These are phyloP conservation scores for Diorhabda carinulata DNA, from an alignment of 1,140 invertebrate species.

Conservation along the genomic window DNA sequence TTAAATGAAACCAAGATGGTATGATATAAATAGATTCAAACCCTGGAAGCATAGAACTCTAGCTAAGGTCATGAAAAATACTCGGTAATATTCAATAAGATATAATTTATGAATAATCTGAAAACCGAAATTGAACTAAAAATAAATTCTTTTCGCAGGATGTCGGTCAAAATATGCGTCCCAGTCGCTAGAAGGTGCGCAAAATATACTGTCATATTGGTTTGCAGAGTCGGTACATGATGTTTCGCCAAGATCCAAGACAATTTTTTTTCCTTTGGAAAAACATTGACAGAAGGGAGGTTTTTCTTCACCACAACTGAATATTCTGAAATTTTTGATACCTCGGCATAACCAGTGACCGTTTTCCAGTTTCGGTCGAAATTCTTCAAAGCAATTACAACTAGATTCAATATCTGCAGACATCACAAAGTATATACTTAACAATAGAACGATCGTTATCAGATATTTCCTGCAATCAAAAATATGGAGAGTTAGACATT, in stretches of 20 bases:
- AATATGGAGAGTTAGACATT: neutral
- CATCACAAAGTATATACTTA: neutral
- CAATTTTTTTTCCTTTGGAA: conserved; percentile 20
- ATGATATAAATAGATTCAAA: too few relatives aligned
- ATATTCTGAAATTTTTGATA: conserved; percentile 24
- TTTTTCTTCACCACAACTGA: conserved; percentile 27
- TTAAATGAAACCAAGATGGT: too few relatives aligned
- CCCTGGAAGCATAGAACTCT: too few relatives aligned
- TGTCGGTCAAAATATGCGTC: conserved; percentile 20
- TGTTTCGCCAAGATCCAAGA: conserved; percentile 27
- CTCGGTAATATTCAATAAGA: too few relatives aligned
- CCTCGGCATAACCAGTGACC: conserved; percentile 20
- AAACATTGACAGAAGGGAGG: conserved; percentile 25
- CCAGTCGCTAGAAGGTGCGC: conserved; percentile 17
- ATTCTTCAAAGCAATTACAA: conserved; percentile 30
- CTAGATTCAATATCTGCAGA: neutral
- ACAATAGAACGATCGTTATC: too few relatives aligned
- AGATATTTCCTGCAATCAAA: conserved; percentile 3
- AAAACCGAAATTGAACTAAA: too few relatives aligned
- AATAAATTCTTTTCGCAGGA: conserved; percentile 8
- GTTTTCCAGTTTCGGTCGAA: conserved; percentile 18
- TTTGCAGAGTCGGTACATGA: conserved; percentile 13
- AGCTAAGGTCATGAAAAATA: too few relatives aligned
- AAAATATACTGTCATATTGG: conserved; percentile 3
- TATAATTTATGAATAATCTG: too few relatives aligned